Conservation (phyloP, 2,113 vertebrate genomes). For the Taurulus bubalis region DNA sequence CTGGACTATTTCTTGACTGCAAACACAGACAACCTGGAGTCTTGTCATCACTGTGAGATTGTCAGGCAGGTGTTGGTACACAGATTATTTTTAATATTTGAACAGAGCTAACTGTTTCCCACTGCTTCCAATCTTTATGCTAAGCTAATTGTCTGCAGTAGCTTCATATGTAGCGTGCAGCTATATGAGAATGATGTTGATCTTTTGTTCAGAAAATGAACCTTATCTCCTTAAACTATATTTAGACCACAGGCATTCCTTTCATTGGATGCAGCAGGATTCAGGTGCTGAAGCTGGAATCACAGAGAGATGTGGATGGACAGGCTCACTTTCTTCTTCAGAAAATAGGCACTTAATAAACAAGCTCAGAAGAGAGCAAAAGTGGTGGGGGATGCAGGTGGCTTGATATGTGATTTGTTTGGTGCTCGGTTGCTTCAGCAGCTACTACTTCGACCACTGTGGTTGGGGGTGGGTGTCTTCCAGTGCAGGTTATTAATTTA, state of each 20-base stretch:
- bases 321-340: conserved; percentile 29
- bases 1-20: background rate
- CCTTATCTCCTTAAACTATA: conserved; percentile 6
- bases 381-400: conserved; percentile 37
- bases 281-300: background rate
- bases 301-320: conserved; percentile 1
- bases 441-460: conserved; percentile 50
- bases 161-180: background rate
- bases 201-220: background rate
- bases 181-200: background rate
- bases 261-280: background rate
- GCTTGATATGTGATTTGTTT: conserved; percentile 41
- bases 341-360: conserved; percentile 57
- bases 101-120: no score
- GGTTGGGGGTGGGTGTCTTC: conserved; percentile 60
- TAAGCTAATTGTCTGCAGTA: background rate
- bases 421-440: conserved; percentile 60
- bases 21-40: background rate
- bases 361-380: conserved; percentile 20
- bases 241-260: conserved; percentile 18
- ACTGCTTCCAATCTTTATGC: no score
- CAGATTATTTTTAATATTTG: conserved; percentile 1
- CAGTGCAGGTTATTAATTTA: conserved; percentile 71
- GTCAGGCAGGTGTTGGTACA: background rate
- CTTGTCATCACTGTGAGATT: background rate